A percentile compares a stretch with the other conserved stretches of the same genome.
These are phyloP conservation scores for Podarcis siculus DNA, from an alignment of 2,797 vertebrate species.

Conservation along the genomic window DNA sequence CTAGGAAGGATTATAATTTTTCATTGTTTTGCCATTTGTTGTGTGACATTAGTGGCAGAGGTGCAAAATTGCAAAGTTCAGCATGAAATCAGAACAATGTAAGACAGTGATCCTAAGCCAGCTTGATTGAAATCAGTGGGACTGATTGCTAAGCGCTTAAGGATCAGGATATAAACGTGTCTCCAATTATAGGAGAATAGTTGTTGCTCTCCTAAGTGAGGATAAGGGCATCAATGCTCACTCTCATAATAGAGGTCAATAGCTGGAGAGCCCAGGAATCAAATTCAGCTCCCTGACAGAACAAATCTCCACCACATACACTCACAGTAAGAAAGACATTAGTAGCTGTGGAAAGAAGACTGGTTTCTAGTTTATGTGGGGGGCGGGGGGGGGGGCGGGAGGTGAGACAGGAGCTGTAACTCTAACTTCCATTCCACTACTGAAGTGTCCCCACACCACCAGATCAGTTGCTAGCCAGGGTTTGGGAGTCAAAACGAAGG, in stretches of 20 bases:
- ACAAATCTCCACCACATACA: not conserved
- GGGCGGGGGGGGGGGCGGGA: too few species aligned
- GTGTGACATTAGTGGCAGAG: slow-evolving; percentile 3
- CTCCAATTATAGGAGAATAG: not conserved
- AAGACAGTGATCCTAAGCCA: not conserved
- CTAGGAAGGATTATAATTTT: not conserved
- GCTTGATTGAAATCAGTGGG: not conserved
- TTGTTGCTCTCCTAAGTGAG: not conserved
- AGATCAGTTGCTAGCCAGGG: not conserved
- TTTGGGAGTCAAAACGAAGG: not conserved
- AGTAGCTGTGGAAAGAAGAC: not conserved
- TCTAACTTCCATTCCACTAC: too few species aligned
- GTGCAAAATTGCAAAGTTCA: not conserved
- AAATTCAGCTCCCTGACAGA: not conserved
- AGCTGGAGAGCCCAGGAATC: not conserved
- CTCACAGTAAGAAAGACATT: not conserved
- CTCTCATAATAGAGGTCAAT: not conserved
- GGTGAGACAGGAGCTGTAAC: not conserved
- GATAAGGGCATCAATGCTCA: not conserved
- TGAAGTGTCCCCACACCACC: not conserved
- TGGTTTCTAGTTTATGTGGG: not conserved
- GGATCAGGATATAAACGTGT: not conserved
- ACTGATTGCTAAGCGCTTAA: not conserved
- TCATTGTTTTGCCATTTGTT: not conserved
- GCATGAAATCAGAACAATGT: slow-evolving; percentile 6